Evolutionary conservation across 1,140 invertebrate species (phyloP), one percentile per base, ranked within the genome.

Genomic region (Trichonephila inaurata): DNA sequence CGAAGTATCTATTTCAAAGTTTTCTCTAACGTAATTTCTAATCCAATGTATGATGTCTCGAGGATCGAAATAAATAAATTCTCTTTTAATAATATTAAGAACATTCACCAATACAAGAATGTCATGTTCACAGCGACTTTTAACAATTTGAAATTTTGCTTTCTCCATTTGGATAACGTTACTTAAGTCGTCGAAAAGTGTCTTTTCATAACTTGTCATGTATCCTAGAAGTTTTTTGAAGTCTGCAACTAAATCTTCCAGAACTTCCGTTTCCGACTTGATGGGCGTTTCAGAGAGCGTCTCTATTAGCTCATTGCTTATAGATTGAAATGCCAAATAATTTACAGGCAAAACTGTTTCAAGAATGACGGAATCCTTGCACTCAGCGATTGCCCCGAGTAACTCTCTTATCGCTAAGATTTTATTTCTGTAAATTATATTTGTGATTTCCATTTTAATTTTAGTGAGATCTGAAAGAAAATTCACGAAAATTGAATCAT

Each of bases 381-480:
- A 24, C 21, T 93, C 40, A 18, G n/a, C 14, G 8, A 93, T 72
- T 87, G 51, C 21, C 33, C 28, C 24, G 2, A 77, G 58, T 58
- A 90, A 33, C 12, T 33, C 18, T 90, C 58, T 77, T 6, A 81
- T 58, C 12, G 28, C 58, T 16, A 24, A 28, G 4, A 60, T 60
- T 58, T 90, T 90, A 2, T 19, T 77, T 60, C 33, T 81, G 10
- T 28, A 24, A 77, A 90, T 18, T 24, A 90, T 58, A 12, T 64
- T n/a, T 14, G 66, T 77, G 16, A 90, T 51, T 58, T 16, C 69
- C 3, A 12, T 0, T 58, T 51, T 60, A 7, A 90, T 60, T 24
- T 60, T 58, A 8, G 19, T 82, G 6, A 85, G 8, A 33, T 92
- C 91, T 28, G n/a, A 62, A 69, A 66, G n/a, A 24, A 92, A 40